phyloP scores from a whole-genome alignment of 2,888 invertebrate species.

The Unio delphinus region DNA sequence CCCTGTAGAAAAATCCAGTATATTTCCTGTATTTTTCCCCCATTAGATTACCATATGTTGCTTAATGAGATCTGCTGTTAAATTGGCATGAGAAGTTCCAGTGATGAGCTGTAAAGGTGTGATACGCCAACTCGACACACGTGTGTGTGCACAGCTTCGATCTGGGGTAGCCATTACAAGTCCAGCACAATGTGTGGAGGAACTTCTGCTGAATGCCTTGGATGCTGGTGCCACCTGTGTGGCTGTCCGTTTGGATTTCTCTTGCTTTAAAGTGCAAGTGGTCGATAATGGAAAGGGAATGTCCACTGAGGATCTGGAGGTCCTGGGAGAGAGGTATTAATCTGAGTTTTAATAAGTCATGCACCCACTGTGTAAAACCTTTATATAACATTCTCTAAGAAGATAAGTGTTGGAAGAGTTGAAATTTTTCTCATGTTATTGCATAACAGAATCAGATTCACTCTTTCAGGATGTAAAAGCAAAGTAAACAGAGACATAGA shows the following conservation, averaged over 20 bases:
- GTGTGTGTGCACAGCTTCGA: constrained; percentile 75
- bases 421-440: too few relatives aligned
- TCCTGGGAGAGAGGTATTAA: constrained; percentile 75
- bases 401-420: too few relatives aligned
- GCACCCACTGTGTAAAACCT: too few relatives aligned
- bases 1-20: too few relatives aligned
- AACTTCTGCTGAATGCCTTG: constrained; percentile 80
- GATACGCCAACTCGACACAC: constrained; percentile 62
- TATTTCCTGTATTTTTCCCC: too few relatives aligned
- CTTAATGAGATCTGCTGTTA: too few relatives aligned
- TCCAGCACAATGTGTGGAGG: constrained; percentile 77
- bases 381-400: too few relatives aligned
- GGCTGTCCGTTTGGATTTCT: constrained; percentile 79
- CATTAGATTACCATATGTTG: too few relatives aligned
- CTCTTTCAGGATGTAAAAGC: too few relatives aligned
- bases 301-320: constrained; percentile 74
- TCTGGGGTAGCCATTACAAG: constrained; percentile 77
- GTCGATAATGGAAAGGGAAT: constrained; percentile 85
- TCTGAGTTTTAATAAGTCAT: background rate
- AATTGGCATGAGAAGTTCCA: background rate
- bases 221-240: constrained; percentile 82
- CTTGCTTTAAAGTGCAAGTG: constrained; percentile 79
- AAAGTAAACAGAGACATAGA: too few relatives aligned
- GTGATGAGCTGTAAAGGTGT: constrained; percentile 5
- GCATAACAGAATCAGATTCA: too few relatives aligned